phyloP scores from a whole-genome alignment of 1,140 invertebrate species.

The Neodiprion pinetum region DNA sequence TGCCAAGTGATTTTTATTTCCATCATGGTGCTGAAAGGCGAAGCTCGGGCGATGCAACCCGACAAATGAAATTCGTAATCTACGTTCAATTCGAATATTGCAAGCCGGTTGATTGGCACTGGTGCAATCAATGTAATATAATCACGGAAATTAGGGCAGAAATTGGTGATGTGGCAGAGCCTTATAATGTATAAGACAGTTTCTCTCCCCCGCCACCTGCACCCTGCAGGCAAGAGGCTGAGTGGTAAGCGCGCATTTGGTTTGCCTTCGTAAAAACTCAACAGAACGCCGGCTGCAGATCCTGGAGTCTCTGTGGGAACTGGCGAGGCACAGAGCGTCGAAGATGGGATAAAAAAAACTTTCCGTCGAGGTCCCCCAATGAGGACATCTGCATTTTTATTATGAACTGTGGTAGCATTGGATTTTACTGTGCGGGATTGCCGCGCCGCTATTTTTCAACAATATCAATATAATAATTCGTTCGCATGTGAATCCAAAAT shows the following conservation, averaged over 20 bases:
- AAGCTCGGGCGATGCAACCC: neutral
- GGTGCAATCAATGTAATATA: no score
- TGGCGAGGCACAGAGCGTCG: neutral
- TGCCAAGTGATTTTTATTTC: neutral
- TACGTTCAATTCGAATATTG: no score
- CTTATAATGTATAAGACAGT: slow-evolving; percentile 11
- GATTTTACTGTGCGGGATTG: neutral
- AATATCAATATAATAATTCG: no score
- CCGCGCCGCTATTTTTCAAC: no score
- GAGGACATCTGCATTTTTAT: slow-evolving; percentile 34
- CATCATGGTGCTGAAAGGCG: neutral
- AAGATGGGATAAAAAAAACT: neutral
- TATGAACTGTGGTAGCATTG: neutral
- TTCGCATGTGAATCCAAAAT: no score
- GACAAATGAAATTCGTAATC: no score
- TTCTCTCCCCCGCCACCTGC: neutral
- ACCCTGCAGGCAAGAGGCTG: neutral
- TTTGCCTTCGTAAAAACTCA: neutral
- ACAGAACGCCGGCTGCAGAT: slow-evolving; percentile 16
- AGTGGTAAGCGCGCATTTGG: neutral
- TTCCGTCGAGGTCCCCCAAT: slow-evolving; percentile 1
- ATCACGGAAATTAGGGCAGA: no score
- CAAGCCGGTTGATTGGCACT: no score
- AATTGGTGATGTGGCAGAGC: neutral
- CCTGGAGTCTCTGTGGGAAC: slow-evolving; percentile 35